Conservation (phyloP, 1,140 invertebrate genomes). For the Aphaenogaster ashmeadi region DNA sequence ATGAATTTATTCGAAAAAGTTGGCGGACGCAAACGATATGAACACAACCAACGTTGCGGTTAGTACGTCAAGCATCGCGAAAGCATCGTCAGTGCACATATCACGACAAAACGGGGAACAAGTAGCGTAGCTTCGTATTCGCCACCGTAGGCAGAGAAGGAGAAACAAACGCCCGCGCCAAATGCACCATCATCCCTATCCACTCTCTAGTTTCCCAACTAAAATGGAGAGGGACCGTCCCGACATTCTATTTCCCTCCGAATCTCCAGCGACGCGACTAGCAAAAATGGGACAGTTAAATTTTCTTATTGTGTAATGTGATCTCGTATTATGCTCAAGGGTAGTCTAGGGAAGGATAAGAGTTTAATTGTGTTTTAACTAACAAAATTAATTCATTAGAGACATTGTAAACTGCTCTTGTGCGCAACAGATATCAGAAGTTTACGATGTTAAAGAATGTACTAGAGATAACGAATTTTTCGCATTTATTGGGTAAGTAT, state of each 20-base stretch:
- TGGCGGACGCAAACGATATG: constrained; percentile 9
- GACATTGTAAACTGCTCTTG: not conserved
- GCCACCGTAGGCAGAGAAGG: not conserved
- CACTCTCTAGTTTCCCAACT: constrained; percentile 18
- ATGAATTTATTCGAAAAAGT: constrained; percentile 26
- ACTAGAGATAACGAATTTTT: not conserved
- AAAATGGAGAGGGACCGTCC: constrained; percentile 14
- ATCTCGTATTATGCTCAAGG: constrained; percentile 32
- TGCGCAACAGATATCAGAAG: not conserved
- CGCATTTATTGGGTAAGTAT: not conserved
- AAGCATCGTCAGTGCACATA: constrained; percentile 1
- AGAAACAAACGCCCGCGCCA: constrained; percentile 43
- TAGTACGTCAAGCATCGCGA: constrained; percentile 23
- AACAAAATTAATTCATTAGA: constrained; percentile 22
- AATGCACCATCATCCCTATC: constrained; percentile 31
- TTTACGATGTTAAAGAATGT: not conserved
- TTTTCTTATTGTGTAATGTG: constrained; percentile 2
- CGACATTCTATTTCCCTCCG: constrained; percentile 6
- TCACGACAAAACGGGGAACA: constrained; percentile 12
- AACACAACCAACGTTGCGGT: not conserved
- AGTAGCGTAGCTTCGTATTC: not conserved
- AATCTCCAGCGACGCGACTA: not conserved
- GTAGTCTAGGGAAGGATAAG: not conserved
- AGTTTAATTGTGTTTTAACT: constrained; percentile 41
- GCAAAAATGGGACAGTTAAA: constrained; percentile 11